Evolutionary conservation across 2,113 vertebrate species (phyloP), one percentile per base, ranked within the genome.

Genomic region (Onychostruthus taczanowskii): DNA sequence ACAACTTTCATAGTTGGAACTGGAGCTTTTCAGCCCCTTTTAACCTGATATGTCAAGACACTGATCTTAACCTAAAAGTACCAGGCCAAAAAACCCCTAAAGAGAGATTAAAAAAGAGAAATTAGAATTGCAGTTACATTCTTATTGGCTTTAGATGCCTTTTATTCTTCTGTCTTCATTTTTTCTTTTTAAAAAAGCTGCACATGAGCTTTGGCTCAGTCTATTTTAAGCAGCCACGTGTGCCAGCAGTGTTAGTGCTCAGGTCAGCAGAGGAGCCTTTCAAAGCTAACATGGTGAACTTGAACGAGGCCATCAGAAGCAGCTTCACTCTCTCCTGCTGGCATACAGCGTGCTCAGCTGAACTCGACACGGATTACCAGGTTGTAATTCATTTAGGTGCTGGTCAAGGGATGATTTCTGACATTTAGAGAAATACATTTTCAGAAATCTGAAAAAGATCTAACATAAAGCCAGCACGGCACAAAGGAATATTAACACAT

Each of bases 261-360:
- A 82, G 87, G 74, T 76, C 87, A 89, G 84, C 47, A 67, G 28
- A 91, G 85, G 82, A 91, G 50, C 52, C 47, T 95, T 84, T 94
- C 72, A 77, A 72, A 93, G 61, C 35, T 70, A 56, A 59, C 72
- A 20, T 3, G 5, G 35, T 61, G 68, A 86, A 58, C 91, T 89
- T 31, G 81, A 81, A 95, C 56, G 72, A 92, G 76, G 70, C 83
- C 83, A 77, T 61, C 59, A 95, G 72, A 77, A 66, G 59, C 47
- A 83, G 43, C 47, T 55, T 69, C 76, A 15, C 30, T 62, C 44
- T 59, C 39, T 74, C 47, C 56, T 63, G 52, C 37, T 77, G 47
- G 26, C 37, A 4, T 3, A n/a, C 19, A 80, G 7, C 2, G 0
- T 91, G 93, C 56, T 55, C 84, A 37, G 33, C 37, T 1, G 8